These are phyloP conservation scores for Hyposoter didymator DNA, from an alignment of 2,888 invertebrate genomes.

Conservation along the genomic window DNA sequence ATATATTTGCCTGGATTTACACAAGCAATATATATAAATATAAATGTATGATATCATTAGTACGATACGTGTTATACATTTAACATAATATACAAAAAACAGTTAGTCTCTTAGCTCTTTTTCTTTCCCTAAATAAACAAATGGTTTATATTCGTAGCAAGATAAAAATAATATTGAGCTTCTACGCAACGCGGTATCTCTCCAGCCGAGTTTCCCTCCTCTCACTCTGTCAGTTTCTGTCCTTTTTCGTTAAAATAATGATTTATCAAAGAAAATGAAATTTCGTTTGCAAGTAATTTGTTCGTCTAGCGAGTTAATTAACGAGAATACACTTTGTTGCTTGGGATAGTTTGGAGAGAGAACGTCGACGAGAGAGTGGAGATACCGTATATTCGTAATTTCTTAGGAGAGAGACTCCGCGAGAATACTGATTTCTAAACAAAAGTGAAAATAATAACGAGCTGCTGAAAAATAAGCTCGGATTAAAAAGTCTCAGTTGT, in stretches of 20 bases:
- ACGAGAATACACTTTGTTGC: neutral
- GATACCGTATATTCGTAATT: neutral
- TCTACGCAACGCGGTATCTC: constrained; percentile 30
- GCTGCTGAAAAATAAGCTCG: constrained; percentile 24
- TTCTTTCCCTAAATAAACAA: constrained; percentile 30
- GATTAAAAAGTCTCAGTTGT: neutral
- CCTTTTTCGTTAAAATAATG: neutral
- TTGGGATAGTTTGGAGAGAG: neutral
- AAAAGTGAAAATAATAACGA: constrained; percentile 8
- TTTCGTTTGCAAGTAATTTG: neutral
- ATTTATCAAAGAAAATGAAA: neutral
- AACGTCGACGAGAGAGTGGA: neutral
- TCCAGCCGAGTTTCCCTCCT: neutral
- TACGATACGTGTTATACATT: constrained; percentile 69
- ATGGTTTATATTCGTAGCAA: constrained; percentile 12
- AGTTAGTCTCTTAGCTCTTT: constrained; percentile 67
- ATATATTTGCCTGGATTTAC: neutral
- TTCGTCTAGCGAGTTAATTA: neutral
- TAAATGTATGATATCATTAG: constrained; percentile 65
- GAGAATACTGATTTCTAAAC: constrained; percentile 50
- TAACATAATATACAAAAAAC: constrained; percentile 73
- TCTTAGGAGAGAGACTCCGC: constrained; percentile 41
- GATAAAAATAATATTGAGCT: constrained; percentile 55
- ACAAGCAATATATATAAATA: constrained; percentile 38
- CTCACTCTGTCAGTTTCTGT: neutral